Base-by-base conservation (phyloP, 1,140 invertebrate genomes). In the Aphis gossypii region DNA sequence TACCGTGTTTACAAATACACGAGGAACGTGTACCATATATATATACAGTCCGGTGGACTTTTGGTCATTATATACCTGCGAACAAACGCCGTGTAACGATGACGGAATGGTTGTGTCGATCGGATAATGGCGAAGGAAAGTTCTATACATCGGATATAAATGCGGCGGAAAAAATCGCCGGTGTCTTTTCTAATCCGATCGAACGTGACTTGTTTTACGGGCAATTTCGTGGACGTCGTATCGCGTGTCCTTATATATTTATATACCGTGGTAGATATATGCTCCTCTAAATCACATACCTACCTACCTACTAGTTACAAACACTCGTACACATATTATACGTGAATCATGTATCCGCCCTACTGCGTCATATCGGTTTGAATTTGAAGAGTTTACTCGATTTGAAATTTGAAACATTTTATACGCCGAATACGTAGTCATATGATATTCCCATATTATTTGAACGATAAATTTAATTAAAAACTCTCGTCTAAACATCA, bases 1-100 rank as follows among this genome's bases (percentile, higher is more conserved):
- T 92, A 82, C 46, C 21, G 23, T 92, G 91, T 92, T 92, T 92
- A 92, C 91, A 92, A 92, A 92, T 92, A 92, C 68, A 84, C 91
- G 51, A 1, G 21, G 21, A 35, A 54, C 88, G 51, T 35, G 21
- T 20, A 56, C 87, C 30, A 82, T 46, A 54, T n/a, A 54, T n/a
- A 21, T 92, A 76, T 7, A 46, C 60, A 38, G 88, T 56, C 56
- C 54, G 11, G 38, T 25, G 25, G 89, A 60, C 54, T 60, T 90
- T 90, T 35, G 51, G 54, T 14, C 56, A 90, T 90, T 48, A 92
- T 84, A 51, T 35, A 25, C 4, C 41, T 18, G n/a, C n/a, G 87
- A 54, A 89, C 88, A 56, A 56, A 89, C 88, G 51, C 35, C 35
- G 35, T 51, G 21, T 86, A n/a, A 86, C 84, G 84, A 86, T 25